Percentiles rank a stretch among this genome's conserved stretches.
Conservation (phyloP, 2,888 invertebrate species). For the Bursaphelenchus okinawaensis region DNA sequence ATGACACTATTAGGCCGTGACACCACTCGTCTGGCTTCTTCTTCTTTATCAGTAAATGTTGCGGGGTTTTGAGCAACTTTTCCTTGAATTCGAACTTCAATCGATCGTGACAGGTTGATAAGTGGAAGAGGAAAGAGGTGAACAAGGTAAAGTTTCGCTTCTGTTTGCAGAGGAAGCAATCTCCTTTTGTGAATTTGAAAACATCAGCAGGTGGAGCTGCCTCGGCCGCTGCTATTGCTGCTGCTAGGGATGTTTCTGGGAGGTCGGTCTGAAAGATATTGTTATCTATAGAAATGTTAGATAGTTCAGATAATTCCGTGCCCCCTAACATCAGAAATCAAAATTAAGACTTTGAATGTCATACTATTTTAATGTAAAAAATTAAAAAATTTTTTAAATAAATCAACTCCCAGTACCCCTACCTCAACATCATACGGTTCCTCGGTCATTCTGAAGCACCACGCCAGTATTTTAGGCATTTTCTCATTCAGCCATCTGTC, state of each 20-base stretch:
- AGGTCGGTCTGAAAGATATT: too few relatives aligned
- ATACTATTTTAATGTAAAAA: too few relatives aligned
- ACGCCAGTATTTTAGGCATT: constrained; percentile 2
- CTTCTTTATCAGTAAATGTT: background rate
- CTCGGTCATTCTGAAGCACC: constrained; percentile 13
- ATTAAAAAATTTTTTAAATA: too few relatives aligned
- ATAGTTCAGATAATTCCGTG: too few relatives aligned
- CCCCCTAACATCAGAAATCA: too few relatives aligned
- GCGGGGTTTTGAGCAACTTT: background rate
- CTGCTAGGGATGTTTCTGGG: background rate
- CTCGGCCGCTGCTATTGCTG: background rate
- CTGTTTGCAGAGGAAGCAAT: constrained; percentile 4
- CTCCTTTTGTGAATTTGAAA: background rate
- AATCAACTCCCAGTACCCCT: too few relatives aligned
- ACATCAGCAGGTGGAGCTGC: constrained; percentile 5
- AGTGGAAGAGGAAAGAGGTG: constrained; percentile 6
- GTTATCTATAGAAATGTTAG: background rate
- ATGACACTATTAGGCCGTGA: constrained; percentile 4
- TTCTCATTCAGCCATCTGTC: constrained; percentile 5
- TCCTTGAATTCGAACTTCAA: constrained; percentile 6
- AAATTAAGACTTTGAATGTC: too few relatives aligned
- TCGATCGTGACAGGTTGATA: constrained; percentile 1
- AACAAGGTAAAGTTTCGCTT: background rate
- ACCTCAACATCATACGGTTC: background rate
- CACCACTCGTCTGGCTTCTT: background rate